Conservation (phyloP, 2,888 invertebrate genomes). For the Hypolimnas misippus region DNA sequence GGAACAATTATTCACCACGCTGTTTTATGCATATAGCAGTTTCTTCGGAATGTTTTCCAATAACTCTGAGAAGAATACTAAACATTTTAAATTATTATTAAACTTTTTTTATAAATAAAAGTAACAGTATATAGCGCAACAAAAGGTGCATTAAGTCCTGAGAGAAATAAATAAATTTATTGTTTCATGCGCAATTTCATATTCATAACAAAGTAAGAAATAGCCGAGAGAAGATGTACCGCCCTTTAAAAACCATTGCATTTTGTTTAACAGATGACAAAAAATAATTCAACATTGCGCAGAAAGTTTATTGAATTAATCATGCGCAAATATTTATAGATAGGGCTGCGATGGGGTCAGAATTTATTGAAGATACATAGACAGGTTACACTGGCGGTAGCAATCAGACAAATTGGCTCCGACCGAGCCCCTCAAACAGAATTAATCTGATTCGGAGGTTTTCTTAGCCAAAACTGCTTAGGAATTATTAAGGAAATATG, state of each 20-base stretch:
- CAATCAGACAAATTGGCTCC: slow-evolving; percentile 85
- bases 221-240: slow-evolving; percentile 19
- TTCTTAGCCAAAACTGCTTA: slow-evolving; percentile 79
- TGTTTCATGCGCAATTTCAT: background rate
- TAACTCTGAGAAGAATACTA: no score
- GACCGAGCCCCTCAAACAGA: slow-evolving; percentile 77
- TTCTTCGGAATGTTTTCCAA: no score
- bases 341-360: slow-evolving; percentile 79
- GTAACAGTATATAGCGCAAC: background rate
- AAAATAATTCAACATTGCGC: slow-evolving; percentile 62
- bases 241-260: slow-evolving; percentile 32
- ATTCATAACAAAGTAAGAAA: slow-evolving; percentile 9
- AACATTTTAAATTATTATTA: no score
- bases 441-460: slow-evolving; percentile 81
- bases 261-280: slow-evolving; percentile 55
- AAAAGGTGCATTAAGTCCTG: background rate
- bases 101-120: no score
- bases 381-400: slow-evolving; percentile 76
- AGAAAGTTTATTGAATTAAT: slow-evolving; percentile 78
- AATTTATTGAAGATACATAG: slow-evolving; percentile 77
- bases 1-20: no score
- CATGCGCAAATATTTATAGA: slow-evolving; percentile 84
- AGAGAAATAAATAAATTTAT: background rate
- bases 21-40: no score
- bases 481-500: slow-evolving; percentile 57